Conservation (phyloP, 2,113 vertebrate species). For the Perca schrenkii region DNA sequence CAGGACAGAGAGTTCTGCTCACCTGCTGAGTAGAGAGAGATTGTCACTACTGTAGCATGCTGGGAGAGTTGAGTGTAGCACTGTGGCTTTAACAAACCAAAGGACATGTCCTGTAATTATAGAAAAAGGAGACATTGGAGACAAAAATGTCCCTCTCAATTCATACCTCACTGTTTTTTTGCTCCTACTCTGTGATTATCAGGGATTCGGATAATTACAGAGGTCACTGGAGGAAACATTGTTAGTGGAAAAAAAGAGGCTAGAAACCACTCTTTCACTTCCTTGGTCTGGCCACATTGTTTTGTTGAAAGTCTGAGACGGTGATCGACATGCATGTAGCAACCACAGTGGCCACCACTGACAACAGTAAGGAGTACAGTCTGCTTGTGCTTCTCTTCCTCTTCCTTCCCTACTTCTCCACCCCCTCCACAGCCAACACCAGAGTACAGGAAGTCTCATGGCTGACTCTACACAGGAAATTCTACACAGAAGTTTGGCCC, state of each 20-base stretch:
- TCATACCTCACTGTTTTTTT: slow-evolving; percentile 16
- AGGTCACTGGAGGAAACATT: background rate
- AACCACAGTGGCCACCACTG: slow-evolving; percentile 52
- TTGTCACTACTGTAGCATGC: slow-evolving; percentile 65
- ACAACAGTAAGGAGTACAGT: slow-evolving; percentile 66
- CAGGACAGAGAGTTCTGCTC: slow-evolving; percentile 17
- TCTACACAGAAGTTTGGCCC: slow-evolving; percentile 76
- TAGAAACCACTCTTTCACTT: slow-evolving; percentile 53
- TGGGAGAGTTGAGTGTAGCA: slow-evolving; percentile 48
- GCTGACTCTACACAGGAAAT: slow-evolving; percentile 80
- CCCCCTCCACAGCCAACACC: slow-evolving; percentile 69
- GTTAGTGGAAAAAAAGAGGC: background rate
- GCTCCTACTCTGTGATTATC: slow-evolving; percentile 31
- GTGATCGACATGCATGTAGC: slow-evolving; percentile 21
- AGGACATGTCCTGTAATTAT: slow-evolving; percentile 76
- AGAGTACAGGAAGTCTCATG: slow-evolving; percentile 79
- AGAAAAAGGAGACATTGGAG: slow-evolving; percentile 50
- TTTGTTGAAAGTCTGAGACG: slow-evolving; percentile 48
- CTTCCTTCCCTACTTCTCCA: slow-evolving; percentile 73
- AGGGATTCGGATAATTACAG: slow-evolving; percentile 19
- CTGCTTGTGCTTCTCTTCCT: slow-evolving; percentile 69
- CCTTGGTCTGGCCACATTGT: slow-evolving; percentile 39
- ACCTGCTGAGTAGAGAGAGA: slow-evolving; percentile 70
- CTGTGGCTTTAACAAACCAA: slow-evolving; percentile 67
- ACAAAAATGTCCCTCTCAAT: slow-evolving; percentile 6